Conservation (phyloP, 2,113 vertebrate species). For the Coptodon rendalli region DNA sequence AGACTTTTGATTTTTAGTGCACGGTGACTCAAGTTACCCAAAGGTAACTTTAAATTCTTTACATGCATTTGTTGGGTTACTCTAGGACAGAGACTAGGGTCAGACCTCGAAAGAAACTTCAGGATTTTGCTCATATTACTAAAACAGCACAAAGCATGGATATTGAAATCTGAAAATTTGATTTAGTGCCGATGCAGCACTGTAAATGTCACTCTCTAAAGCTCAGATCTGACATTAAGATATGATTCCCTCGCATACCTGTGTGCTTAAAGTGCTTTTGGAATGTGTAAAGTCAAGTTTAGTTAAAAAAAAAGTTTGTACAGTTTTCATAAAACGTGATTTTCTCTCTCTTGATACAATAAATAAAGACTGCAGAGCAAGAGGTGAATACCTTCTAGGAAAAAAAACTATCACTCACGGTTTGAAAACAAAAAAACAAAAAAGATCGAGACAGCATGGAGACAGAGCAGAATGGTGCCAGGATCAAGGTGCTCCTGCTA, state of each 20-base stretch:
- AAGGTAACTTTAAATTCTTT: neutral
- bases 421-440: neutral
- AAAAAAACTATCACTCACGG: neutral
- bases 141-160: neutral
- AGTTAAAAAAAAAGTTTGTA: neutral
- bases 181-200: neutral
- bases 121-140: neutral
- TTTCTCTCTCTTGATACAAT: neutral
- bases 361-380: neutral
- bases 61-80: neutral
- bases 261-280: neutral
- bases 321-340: neutral
- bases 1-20: neutral
- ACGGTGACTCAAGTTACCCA: neutral
- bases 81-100: neutral
- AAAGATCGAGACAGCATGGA: neutral
- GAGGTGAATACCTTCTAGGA: neutral
- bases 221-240: neutral
- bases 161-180: neutral
- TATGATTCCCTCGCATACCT: neutral
- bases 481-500: conserved; percentile 27
- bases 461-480: conserved; percentile 12
- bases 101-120: neutral
- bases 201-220: neutral
- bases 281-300: neutral